Evolutionary conservation across 2,888 invertebrate genomes (phyloP).

Genomic region (Athalia cordata): DNA sequence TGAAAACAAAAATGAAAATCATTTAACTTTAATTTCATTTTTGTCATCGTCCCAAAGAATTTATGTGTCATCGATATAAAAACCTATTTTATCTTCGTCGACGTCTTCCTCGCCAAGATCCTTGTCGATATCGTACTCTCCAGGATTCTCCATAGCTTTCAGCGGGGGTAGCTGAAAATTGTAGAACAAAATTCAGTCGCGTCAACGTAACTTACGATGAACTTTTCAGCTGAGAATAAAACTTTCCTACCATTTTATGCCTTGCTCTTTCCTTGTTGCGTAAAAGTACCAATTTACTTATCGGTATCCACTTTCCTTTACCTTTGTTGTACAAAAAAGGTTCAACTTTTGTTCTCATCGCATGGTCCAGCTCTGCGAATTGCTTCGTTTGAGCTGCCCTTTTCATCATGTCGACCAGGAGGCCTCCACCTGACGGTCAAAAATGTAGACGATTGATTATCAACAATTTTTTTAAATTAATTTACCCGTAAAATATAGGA

Average conservation of each 20-base stretch:
- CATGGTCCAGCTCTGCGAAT: constrained; percentile 93
- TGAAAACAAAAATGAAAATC: constrained; percentile 47
- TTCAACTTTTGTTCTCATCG: constrained; percentile 92
- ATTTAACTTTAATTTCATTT: neutral
- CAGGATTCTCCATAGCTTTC: constrained; percentile 88
- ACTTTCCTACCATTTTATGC: constrained; percentile 81
- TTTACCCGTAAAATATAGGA: too few relatives aligned
- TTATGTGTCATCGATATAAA: too few relatives aligned
- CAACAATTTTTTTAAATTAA: too few relatives aligned
- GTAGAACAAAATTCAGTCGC: neutral
- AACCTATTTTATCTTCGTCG: constrained; percentile 69
- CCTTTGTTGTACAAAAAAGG: constrained; percentile 96
- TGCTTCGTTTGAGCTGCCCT: constrained; percentile 92
- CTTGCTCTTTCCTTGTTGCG: constrained; percentile 90
- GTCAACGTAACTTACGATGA: neutral
- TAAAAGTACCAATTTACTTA: constrained; percentile 90
- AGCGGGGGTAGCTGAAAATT: constrained; percentile 81
- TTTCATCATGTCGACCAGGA: constrained; percentile 95
- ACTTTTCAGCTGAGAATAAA: neutral
- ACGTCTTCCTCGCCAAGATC: constrained; percentile 78
- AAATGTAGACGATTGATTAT: too few relatives aligned
- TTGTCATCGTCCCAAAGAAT: too few relatives aligned
- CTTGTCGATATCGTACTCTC: constrained; percentile 88
- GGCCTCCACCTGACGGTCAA: constrained; percentile 83
- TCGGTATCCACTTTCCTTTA: constrained; percentile 91